Base-by-base conservation (phyloP, 2,797 vertebrate genomes). In the Rhinichthys osculus region DNA sequence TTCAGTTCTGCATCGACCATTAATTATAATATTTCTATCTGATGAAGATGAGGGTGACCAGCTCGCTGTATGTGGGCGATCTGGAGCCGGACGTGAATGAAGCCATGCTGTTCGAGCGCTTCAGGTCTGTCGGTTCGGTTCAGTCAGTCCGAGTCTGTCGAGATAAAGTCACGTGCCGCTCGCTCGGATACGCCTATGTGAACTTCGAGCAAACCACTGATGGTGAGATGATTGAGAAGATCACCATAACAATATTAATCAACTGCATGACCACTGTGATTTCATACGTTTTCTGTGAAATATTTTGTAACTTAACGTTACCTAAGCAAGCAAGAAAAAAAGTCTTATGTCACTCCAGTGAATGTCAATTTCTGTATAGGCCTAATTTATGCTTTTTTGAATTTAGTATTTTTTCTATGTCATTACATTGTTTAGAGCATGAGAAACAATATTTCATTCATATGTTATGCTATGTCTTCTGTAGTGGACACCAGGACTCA, bases 41-140 rank as follows among this genome's bases (percentile, higher is more conserved):
- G 33, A 57, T 5, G 38, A 59, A 30, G 11, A 33, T 71, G 23
- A 54, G 1, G 17, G 11, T 23, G 38, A 62, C 1, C 16, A 4
- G 38, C 86, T 97, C 97, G 40, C 93, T 97, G 67, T 97, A 98
- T 86, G 96, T 97, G 83, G 97, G 97, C 70, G 97, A 98, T 80
- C 95, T 98, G 80, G 96, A 97, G 87, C 94, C 93, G 83, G 96
- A 97, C 90, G 96, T 97, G 90, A 97, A 96, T 47, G 96, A 97
- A 92, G 96, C 96, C 91, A 97, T 97, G 96, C 95, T 97, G 80
- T 97, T 97, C 86, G 97, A 97, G 94, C 97, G 96, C 92, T 97
- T 98, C 93, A 96, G 96, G 88, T 96, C 96, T 5, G 95, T 96
- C 59, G 97, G 97, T 88, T 95, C 97, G 3, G 97, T 98, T 92